Base-by-base conservation (phyloP, 2,797 vertebrate genomes). In the Amblyopsis hoosieri region DNA sequence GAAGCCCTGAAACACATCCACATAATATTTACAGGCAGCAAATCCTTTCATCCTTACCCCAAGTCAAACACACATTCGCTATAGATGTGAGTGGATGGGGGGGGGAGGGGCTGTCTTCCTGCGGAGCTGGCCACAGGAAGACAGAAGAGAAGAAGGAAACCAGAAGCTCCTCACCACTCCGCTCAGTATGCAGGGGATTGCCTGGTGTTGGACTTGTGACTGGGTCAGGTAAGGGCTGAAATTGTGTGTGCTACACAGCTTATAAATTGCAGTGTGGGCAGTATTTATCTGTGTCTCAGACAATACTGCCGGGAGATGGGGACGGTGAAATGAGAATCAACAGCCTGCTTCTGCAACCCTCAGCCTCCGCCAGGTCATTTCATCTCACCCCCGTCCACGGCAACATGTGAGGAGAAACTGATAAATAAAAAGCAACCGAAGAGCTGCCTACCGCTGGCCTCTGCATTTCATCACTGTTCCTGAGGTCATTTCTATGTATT, bases 271-370 rank as follows among this genome's bases (percentile, higher is more conserved):
- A 80, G 72, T n/a, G 75, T 76, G 78, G 86, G 89, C 87, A 85
- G 87, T 87, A 89, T 89, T 89, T 90, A 90, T 91, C 85, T 88
- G 72, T 72, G 89, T 87, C 86, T 81, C 87, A 86, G 83, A 84
- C 88, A 84, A 86, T 85, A 79, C 82, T 82, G 74, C 81, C 76
- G 85, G 87, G 88, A 86, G 85, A 89, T 76, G 79, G 80, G 66
- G 71, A 64, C 49, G 66, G 74, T 79, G 77, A 86, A 90, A 89
- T 89, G 84, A 87, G 83, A 91, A 89, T 86, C 85, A 91, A 88
- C 90, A 88, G 85, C 83, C 71, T 63, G 80, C 76, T 61, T 74
- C 84, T 76, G 81, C 81, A 72, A 81, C 74, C 75, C 69, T 84
- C 80, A 57, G 75, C 83, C 72, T 66, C 78, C 65, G 50, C 83